Base-by-base conservation (phyloP, 1,140 invertebrate genomes). In the Drosophila arawakana region DNA sequence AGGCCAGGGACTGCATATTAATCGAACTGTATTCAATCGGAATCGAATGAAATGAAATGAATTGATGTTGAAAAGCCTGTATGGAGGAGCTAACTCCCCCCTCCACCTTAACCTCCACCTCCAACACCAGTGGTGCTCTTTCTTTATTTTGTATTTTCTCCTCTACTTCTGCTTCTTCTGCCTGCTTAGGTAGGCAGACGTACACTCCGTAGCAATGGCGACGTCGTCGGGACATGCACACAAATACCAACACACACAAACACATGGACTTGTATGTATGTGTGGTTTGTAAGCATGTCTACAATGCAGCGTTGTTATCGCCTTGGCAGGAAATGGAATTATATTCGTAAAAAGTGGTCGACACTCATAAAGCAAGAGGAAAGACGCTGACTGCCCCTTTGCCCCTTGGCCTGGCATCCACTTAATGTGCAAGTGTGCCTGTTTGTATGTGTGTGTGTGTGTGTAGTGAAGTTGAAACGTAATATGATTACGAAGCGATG, bases 301-400 rank as follows among this genome's bases (percentile, higher is more conserved):
- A 59, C 63, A 61, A 49, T 74, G 63, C 74, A 67, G 59, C 66
- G 80, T 80, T 88, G 81, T 85, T 85, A 86, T 86, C 84, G 83
- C 83, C 84, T 86, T 86, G 83, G 84, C 83, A 86, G 83, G 83
- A 86, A 86, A 86, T 86, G 83, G 80, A 86, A 86, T 86, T 86
- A 88, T 86, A 88, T 86, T 88, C 83, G 83, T 80, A 86, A 80
- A 86, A 71, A 75, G 68, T 75, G 67, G 54, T 65, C 68, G 59
- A 55, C 52, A 18, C 52, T 30, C 25, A 30, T 30, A 30, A 30
- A 30, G 35, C 18, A 55, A 57, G 37, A 21, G 52, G 52, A 18
- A 35, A 39, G 52, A 15, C 9, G 30, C 52, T 37, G 11, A n/a
- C 58, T 21, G 15, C 39, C 35, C 66, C 39, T 34, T 18, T 44